phyloP scores from a whole-genome alignment of 2,113 vertebrate species.

The Hippolais icterina region DNA sequence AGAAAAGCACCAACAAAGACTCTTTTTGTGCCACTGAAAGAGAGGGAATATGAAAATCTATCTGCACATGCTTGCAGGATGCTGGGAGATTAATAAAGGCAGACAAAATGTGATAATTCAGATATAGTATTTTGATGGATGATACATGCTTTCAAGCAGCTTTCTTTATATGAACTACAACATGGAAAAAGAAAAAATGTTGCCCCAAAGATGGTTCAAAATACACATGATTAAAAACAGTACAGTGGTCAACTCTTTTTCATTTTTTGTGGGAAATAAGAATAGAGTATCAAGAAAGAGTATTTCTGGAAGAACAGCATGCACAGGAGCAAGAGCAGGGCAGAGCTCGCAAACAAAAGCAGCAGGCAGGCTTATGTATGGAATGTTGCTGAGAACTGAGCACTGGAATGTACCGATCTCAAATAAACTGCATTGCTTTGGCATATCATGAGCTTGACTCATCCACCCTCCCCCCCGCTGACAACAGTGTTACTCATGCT shows the following conservation, averaged over 20 bases:
- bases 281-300: neutral
- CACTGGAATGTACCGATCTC: accelerated
- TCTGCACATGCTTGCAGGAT: neutral
- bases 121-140: neutral
- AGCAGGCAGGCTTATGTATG: neutral
- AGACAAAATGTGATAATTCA: neutral
- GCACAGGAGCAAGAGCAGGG: neutral
- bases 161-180: neutral
- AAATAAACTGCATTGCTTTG: neutral
- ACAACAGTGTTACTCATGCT: neutral
- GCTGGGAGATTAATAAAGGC: neutral
- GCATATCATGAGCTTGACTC: neutral
- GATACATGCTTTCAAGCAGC: neutral
- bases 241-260: neutral
- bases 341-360: neutral
- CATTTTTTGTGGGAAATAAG: neutral
- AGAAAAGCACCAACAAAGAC: neutral
- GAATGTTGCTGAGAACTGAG: neutral
- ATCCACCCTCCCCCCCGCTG: accelerated
- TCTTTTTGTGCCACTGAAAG: neutral
- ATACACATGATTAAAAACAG: neutral
- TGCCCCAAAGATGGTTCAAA: neutral
- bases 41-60: neutral
- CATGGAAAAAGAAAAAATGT: neutral
- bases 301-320: neutral